phyloP scores from a whole-genome alignment of 2,113 vertebrate genomes.

The Rhagologus leucostigma region DNA sequence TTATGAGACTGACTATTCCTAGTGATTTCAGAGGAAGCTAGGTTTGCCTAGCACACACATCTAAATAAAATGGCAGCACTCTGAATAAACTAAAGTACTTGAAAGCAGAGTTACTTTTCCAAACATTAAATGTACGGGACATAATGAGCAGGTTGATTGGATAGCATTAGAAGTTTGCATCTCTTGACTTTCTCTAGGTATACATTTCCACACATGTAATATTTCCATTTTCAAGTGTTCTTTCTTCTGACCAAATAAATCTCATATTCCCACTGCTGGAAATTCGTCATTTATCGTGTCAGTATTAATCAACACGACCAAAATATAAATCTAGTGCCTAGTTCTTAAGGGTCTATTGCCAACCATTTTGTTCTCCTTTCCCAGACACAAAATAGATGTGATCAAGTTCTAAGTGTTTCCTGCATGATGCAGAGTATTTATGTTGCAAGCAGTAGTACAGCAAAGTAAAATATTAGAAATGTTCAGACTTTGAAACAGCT shows the following conservation, averaged over 20 bases:
- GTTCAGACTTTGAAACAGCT: background rate
- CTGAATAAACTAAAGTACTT: background rate
- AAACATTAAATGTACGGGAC: background rate
- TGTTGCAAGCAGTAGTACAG: background rate
- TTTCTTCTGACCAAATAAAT: background rate
- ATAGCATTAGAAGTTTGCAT: background rate
- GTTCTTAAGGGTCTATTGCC: background rate
- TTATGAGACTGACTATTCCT: background rate
- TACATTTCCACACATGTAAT: background rate
- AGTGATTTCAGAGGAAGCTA: background rate
- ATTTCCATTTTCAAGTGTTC: background rate
- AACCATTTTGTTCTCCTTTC: background rate
- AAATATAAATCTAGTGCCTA: background rate
- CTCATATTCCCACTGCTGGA: background rate
- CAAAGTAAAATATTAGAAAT: background rate
- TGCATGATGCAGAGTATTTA: background rate
- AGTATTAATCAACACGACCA: background rate
- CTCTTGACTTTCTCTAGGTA: background rate
- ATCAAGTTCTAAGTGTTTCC: background rate
- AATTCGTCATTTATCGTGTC: conserved; percentile 1
- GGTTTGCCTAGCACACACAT: background rate
- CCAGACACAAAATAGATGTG: background rate
- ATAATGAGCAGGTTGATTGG: background rate
- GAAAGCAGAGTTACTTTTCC: background rate
- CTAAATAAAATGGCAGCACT: background rate